A percentile compares a stretch with the other conserved stretches of the same genome.
phyloP scores from a whole-genome alignment of 1,140 invertebrate genomes.

The Drepana arcuata region DNA sequence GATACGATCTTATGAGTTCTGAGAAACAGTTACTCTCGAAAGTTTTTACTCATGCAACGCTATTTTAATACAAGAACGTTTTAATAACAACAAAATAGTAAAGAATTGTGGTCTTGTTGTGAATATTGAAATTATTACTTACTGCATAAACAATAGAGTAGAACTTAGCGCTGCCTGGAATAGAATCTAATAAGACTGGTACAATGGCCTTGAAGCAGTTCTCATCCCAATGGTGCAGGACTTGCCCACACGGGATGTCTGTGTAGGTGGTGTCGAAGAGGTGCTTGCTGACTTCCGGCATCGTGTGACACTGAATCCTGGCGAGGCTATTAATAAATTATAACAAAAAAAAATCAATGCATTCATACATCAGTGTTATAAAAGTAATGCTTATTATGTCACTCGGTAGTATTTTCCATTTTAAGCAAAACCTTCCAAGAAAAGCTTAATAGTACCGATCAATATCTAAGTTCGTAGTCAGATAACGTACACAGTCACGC shows the following conservation, averaged over 20 bases:
- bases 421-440: too few relatives aligned
- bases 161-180: slow-evolving; percentile 45
- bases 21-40: neutral
- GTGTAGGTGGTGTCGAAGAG: slow-evolving; percentile 28
- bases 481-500: too few relatives aligned
- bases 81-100: slow-evolving; percentile 13
- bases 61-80: neutral
- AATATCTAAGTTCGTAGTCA: too few relatives aligned
- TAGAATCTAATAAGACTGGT: slow-evolving; percentile 16
- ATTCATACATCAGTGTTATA: too few relatives aligned
- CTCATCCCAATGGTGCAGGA: slow-evolving; percentile 39
- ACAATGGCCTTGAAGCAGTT: slow-evolving; percentile 22
- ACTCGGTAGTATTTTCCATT: too few relatives aligned
- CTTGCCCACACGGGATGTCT: slow-evolving; percentile 23
- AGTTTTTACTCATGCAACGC: neutral
- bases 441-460: too few relatives aligned
- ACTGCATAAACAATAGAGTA: slow-evolving; percentile 37
- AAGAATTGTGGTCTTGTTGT: neutral
- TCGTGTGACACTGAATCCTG: too few relatives aligned
- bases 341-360: too few relatives aligned
- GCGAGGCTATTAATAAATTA: too few relatives aligned
- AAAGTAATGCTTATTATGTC: too few relatives aligned
- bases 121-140: slow-evolving; percentile 10
- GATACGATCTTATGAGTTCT: neutral
- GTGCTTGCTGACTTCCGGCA: slow-evolving; percentile 50